Evolutionary conservation across 2,113 vertebrate genomes (phyloP).

Genomic region (Nothobranchius kuhntae): DNA sequence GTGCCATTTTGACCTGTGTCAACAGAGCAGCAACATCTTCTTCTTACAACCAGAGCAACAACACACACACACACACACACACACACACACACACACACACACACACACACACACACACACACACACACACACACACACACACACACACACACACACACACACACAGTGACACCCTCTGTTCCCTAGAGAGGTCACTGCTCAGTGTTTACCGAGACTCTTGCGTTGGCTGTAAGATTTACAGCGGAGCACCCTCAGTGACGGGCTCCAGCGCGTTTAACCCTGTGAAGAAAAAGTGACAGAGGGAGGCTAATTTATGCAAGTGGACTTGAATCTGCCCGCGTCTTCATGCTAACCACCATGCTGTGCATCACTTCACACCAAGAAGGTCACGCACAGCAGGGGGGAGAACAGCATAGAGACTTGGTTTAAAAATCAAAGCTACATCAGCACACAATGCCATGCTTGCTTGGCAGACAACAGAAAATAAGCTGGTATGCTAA

Average conservation of each 20-base stretch:
- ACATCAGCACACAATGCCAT: slow-evolving; percentile 25
- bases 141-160: not conserved
- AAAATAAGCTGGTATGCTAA: slow-evolving; percentile 24
- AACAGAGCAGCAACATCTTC: slow-evolving; percentile 25
- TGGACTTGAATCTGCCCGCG: slow-evolving; percentile 41
- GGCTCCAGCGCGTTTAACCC: slow-evolving; percentile 39
- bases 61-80: slow-evolving; percentile 4
- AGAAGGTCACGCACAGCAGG: slow-evolving; percentile 64
- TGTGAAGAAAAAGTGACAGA: slow-evolving; percentile 22
- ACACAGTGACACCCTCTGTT: not conserved
- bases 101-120: not conserved
- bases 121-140: not conserved
- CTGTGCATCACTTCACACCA: slow-evolving; percentile 60
- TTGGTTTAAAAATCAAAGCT: slow-evolving; percentile 33
- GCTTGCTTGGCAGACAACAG: slow-evolving; percentile 22
- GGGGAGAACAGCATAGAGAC: slow-evolving; percentile 18
- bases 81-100: not conserved
- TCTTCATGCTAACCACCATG: slow-evolving; percentile 48
- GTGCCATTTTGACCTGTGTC: slow-evolving; percentile 50
- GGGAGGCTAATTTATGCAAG: slow-evolving; percentile 48
- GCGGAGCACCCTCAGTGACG: slow-evolving; percentile 25
- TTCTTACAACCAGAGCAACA: slow-evolving; percentile 15
- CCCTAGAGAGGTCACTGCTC: slow-evolving; percentile 32
- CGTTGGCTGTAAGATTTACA: slow-evolving; percentile 32
- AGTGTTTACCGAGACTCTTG: slow-evolving; percentile 33